Percentiles rank a stretch among this genome's conserved stretches.
phyloP scores from a whole-genome alignment of 2,113 vertebrate species.

The Gnathonemus longibarbis region DNA sequence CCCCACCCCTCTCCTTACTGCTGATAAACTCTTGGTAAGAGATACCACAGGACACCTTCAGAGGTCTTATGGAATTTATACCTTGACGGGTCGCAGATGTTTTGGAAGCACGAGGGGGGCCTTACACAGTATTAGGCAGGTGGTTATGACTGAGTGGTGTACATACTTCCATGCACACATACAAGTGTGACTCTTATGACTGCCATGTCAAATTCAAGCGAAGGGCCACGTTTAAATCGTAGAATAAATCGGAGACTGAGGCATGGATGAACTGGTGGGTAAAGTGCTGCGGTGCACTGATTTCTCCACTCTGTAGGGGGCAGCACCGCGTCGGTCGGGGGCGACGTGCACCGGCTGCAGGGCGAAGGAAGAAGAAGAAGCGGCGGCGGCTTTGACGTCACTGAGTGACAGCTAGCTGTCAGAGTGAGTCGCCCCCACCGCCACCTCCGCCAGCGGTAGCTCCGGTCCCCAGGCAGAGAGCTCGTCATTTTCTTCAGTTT shows the following conservation, averaged over 20 bases:
- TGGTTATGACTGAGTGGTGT: neutral
- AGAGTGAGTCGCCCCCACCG: constrained; percentile 20
- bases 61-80: neutral
- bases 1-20: neutral
- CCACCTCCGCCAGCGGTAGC: neutral
- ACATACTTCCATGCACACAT: neutral
- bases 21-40: neutral
- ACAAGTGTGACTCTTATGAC: neutral
- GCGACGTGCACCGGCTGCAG: neutral
- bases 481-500: constrained; percentile 16
- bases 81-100: neutral
- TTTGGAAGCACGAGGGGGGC: neutral
- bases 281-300: neutral
- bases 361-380: neutral
- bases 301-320: neutral
- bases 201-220: neutral
- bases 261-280: neutral
- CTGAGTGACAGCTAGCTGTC: constrained; percentile 36
- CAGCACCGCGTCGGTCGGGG: neutral
- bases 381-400: constrained; percentile 19
- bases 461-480: constrained; percentile 10
- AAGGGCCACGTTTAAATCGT: neutral
- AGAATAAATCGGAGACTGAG: neutral
- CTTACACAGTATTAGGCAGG: neutral
- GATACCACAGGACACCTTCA: neutral